Percentiles rank a stretch among this genome's conserved stretches.
phyloP scores from a whole-genome alignment of 92 coral and sea anemone species.

The Paramuricea clavata region DNA sequence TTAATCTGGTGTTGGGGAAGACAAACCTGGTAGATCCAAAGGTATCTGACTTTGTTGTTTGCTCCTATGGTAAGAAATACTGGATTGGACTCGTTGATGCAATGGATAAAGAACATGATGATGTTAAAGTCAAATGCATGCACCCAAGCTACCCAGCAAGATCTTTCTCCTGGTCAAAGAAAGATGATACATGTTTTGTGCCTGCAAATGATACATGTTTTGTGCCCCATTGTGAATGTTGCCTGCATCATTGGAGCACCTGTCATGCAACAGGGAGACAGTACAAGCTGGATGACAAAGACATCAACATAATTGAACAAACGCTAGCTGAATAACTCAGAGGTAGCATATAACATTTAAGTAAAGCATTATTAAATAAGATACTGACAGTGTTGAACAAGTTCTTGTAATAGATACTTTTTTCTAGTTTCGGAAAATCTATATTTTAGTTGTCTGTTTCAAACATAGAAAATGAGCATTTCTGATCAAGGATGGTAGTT shows the following conservation, averaged over 20 bases:
- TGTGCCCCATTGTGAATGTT: too few species aligned
- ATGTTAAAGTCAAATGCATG: conserved; percentile 47
- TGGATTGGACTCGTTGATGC: too few species aligned
- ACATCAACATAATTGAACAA: too few species aligned
- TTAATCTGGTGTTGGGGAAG: conserved; percentile 48
- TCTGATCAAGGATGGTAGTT: conserved; percentile 41
- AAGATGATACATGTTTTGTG: conserved; percentile 47
- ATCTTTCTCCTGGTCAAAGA: conserved; percentile 40
- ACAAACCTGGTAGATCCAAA: conserved; percentile 18
- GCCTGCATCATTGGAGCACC: conserved; percentile 49
- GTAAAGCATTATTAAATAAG: not conserved
- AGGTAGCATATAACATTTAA: not conserved
- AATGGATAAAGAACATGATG: conserved; percentile 44
- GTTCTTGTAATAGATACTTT: too few species aligned
- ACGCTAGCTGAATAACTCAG: conserved; percentile 26
- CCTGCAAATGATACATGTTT: too few species aligned
- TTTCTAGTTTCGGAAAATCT: not conserved
- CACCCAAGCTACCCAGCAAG: conserved; percentile 57
- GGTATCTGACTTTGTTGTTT: conserved; percentile 31
- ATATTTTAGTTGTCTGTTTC: conserved; percentile 12
- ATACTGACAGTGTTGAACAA: conserved; percentile 4
- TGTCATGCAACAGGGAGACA: conserved; percentile 53
- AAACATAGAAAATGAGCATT: too few species aligned
- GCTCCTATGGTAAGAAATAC: conserved; percentile 36
- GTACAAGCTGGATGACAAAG: conserved; percentile 49